Conservation (phyloP, 2,888 invertebrate genomes). For the Idaea biselata region DNA sequence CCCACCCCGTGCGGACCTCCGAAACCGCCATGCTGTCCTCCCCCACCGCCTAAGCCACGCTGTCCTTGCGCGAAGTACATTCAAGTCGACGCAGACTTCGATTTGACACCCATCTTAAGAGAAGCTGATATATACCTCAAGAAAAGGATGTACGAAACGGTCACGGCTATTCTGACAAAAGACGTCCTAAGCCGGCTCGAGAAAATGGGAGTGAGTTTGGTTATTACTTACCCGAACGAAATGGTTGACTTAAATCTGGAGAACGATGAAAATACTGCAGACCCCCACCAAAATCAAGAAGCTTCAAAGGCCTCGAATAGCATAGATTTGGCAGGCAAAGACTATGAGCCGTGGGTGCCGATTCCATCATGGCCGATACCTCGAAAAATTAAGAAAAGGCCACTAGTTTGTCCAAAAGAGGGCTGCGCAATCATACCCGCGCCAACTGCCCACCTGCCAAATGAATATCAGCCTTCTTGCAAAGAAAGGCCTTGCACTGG, state of each 20-base stretch:
- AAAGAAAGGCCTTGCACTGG: slow-evolving; percentile 39
- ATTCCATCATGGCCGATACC: slow-evolving; percentile 60
- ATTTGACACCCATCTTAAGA: neutral
- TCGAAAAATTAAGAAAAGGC: slow-evolving; percentile 24
- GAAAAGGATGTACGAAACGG: neutral
- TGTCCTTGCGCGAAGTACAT: slow-evolving; percentile 31
- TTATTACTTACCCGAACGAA: slow-evolving; percentile 3
- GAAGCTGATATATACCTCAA: neutral
- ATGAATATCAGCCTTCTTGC: slow-evolving; percentile 32
- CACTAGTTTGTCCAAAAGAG: slow-evolving; percentile 47
- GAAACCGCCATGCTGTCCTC: slow-evolving; percentile 26
- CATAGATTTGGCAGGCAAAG: slow-evolving; percentile 27
- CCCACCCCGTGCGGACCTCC: slow-evolving; percentile 23
- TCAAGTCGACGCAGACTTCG: neutral
- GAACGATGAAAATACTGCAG: neutral
- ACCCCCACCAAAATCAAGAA: neutral
- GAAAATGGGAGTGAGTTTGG: slow-evolving; percentile 18
- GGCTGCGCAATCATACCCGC: slow-evolving; percentile 48
- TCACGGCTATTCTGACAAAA: slow-evolving; percentile 17
- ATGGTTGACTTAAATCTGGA: slow-evolving; percentile 10
- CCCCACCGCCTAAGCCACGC: slow-evolving; percentile 22
- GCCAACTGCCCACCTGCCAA: slow-evolving; percentile 12
- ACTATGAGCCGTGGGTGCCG: slow-evolving; percentile 62
- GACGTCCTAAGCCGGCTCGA: slow-evolving; percentile 21
- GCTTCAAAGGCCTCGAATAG: neutral